Base-by-base conservation (phyloP, 1,140 invertebrate species). In the Leptinotarsa texana region DNA sequence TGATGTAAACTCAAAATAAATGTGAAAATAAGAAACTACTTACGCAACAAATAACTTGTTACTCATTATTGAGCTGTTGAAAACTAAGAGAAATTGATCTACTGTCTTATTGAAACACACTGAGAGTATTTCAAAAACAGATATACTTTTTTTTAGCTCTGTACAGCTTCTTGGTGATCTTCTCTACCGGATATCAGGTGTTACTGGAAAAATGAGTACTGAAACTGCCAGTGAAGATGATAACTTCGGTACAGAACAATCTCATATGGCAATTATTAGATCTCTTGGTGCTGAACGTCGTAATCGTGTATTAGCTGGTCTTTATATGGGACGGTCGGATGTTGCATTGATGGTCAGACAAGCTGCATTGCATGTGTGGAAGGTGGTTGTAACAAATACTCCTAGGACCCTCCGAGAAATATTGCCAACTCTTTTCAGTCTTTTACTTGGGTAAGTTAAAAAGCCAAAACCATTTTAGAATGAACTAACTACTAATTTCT, bases 181-280 rank as follows among this genome's bases (percentile, higher is more conserved):
- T 61, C 86, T 99, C 15, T 99, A 99, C 85, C 92, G 96, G 74
- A 96, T 99, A 74, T 99, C 97, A 48, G 96, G 97, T 73, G 97
- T 99, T 0, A 95, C 96, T 69, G 98, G 98, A 66, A 99, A 99
- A 87, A 99, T 99, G 96, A 98, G 95, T 17, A 99, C 98, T 1
- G 97, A 98, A 87, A 99, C 97, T 2, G 96, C 96, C 3, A 95
- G 94, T 80, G 98, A 99, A 84, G 98, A 99, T 86, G 98, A 99
- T 84, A 99, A 99, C 85, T 98, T 99, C 87, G 98, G 98, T 70
- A 99, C 98, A 0, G 98, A 99, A 86, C 93, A 96, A 80, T 98
- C 96, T 0, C 96, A 98, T 81, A 89, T 91, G 84, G 95, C 95
- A 1, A 98, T 99, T 77, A 93, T 98, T 73, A 89, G 89, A 22